Evolutionary conservation across 2,113 vertebrate genomes (phyloP).

Genomic region (Myocastor coypus): DNA sequence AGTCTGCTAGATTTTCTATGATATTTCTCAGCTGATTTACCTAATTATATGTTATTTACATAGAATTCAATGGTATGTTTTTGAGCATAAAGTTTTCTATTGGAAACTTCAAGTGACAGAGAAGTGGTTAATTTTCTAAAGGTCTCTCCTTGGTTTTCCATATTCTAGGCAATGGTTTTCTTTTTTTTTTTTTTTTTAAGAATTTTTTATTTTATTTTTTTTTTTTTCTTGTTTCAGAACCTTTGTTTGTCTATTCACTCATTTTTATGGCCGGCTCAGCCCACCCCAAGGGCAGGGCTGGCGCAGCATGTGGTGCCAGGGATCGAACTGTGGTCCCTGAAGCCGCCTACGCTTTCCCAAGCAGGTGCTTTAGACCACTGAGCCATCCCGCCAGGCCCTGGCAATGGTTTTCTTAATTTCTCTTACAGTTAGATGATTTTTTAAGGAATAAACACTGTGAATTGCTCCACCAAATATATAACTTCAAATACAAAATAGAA

Average conservation of each 20-base stretch:
- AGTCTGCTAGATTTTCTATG: neutral
- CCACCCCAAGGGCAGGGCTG: too few relatives aligned
- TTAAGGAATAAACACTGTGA: conserved; percentile 22
- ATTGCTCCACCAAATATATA: neutral
- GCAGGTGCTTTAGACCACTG: too few relatives aligned
- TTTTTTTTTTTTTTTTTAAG: too few relatives aligned
- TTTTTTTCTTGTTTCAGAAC: too few relatives aligned
- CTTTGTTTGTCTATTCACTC: too few relatives aligned
- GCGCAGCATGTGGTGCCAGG: too few relatives aligned
- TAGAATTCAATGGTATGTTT: neutral
- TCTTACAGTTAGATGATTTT: neutral
- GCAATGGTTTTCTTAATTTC: neutral
- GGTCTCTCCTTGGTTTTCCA: neutral
- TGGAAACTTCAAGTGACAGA: neutral
- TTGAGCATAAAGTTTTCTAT: neutral
- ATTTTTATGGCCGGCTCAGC: too few relatives aligned
- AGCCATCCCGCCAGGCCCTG: too few relatives aligned
- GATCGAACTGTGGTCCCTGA: too few relatives aligned
- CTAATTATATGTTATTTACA: neutral
- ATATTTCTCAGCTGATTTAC: neutral
- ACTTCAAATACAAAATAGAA: neutral
- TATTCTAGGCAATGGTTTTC: neutral
- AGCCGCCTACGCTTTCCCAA: too few relatives aligned
- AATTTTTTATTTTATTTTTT: too few relatives aligned
- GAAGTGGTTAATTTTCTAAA: neutral